These are phyloP conservation scores for Syrmaticus mikado DNA, from an alignment of 2,113 vertebrate genomes.

Conservation along the genomic window DNA sequence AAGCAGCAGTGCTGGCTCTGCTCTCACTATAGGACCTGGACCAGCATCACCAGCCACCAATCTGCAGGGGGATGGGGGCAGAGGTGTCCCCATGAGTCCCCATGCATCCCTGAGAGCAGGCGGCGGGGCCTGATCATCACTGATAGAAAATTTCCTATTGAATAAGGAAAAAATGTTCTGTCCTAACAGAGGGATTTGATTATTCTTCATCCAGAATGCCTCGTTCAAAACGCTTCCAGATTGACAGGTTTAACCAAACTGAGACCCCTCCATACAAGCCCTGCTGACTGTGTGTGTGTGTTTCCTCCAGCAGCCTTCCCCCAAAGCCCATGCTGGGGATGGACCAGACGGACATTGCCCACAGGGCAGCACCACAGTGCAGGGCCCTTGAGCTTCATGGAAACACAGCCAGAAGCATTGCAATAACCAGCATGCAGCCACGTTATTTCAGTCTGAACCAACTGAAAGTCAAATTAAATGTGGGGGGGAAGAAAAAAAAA, in stretches of 20 bases:
- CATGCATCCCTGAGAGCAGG: background rate
- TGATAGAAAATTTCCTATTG: background rate
- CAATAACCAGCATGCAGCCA: background rate
- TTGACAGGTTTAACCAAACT: slow-evolving; percentile 10
- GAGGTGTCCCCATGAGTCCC: background rate
- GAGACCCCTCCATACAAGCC: background rate
- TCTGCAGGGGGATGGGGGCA: background rate
- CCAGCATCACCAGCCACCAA: background rate
- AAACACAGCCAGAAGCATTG: background rate
- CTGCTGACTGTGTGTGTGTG: background rate
- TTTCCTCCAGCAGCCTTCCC: background rate
- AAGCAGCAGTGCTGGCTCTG: background rate
- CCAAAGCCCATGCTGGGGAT: background rate
- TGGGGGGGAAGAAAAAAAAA: background rate
- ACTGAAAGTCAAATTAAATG: background rate
- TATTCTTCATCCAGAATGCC: background rate
- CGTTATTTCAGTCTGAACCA: background rate
- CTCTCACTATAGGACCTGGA: background rate
- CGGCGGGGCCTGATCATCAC: background rate
- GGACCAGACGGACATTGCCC: background rate
- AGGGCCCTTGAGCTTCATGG: background rate
- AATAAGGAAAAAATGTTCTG: background rate
- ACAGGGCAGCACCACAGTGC: background rate
- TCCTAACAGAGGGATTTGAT: background rate
- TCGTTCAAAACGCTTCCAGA: background rate